These are phyloP conservation scores for Pristionchus arcanus DNA, from an alignment of 2,888 invertebrate species.

Conservation along the genomic window DNA sequence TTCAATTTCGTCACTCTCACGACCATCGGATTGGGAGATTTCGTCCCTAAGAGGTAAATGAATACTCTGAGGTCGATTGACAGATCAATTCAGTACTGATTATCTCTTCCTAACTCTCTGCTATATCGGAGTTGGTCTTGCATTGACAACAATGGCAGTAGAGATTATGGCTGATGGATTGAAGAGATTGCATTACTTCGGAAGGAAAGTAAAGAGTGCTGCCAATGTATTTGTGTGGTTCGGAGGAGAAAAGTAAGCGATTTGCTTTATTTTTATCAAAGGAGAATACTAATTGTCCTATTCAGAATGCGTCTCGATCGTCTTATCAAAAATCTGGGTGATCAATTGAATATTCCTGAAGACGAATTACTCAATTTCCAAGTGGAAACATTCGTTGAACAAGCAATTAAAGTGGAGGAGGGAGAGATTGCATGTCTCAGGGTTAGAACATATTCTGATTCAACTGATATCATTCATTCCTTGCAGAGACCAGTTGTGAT, in stretches of 20 bases:
- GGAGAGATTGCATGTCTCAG: conserved; percentile 71
- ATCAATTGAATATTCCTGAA: conserved; percentile 76
- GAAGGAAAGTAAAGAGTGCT: conserved; percentile 76
- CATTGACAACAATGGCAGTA: conserved; percentile 74
- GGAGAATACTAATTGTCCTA: background rate
- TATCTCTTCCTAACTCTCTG: conserved; percentile 72
- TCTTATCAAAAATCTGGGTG: conserved; percentile 75
- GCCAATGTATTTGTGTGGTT: conserved; percentile 75
- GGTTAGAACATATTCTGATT: conserved; percentile 25
- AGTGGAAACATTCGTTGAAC: conserved; percentile 75
- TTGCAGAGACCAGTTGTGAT: conserved; percentile 52
- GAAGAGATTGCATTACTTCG: conserved; percentile 75
- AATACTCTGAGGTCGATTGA: background rate
- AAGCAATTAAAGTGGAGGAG: conserved; percentile 75
- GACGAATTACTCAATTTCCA: conserved; percentile 71
- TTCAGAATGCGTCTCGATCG: conserved; percentile 74
- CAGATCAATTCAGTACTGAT: conserved; percentile 63
- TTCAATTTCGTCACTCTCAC: conserved; percentile 78
- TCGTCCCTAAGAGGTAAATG: conserved; percentile 72
- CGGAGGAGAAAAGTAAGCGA: conserved; percentile 74
- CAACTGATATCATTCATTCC: background rate
- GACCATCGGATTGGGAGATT: conserved; percentile 75
- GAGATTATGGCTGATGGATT: conserved; percentile 75
- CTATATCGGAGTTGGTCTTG: conserved; percentile 75
- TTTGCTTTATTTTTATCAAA: background rate